A percentile compares a stretch with the other conserved stretches of the same genome.
These are phyloP conservation scores for Microplitis deprimator DNA, from an alignment of 2,888 invertebrate genomes.

Conservation along the genomic window DNA sequence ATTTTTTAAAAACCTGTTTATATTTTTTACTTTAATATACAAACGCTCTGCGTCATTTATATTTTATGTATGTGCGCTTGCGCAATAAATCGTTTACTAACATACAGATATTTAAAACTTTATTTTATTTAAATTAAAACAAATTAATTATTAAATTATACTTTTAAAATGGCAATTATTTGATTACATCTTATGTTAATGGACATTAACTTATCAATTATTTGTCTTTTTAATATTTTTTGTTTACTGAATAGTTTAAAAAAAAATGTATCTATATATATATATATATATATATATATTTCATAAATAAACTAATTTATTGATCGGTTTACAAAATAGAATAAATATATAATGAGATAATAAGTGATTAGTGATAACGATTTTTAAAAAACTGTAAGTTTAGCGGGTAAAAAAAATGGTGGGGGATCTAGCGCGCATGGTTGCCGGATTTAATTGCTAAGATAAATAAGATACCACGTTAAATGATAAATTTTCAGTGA, in stretches of 20 bases:
- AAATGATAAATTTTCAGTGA: constrained; percentile 1
- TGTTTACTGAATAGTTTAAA: too few relatives aligned
- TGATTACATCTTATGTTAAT: too few relatives aligned
- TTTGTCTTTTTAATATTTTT: too few relatives aligned
- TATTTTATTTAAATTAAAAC: too few relatives aligned
- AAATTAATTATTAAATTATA: too few relatives aligned
- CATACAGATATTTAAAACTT: not conserved
- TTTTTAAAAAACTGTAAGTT: not conserved
- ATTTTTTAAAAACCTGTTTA: constrained; percentile 8
- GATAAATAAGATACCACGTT: constrained; percentile 9
- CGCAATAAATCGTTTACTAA: not conserved
- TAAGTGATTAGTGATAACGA: not conserved
- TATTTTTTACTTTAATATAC: not conserved
- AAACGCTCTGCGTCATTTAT: not conserved
- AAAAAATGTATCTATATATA: too few relatives aligned
- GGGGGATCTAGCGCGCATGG: not conserved
- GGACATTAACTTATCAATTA: too few relatives aligned
- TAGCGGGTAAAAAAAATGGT: too few relatives aligned
- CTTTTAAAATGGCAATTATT: too few relatives aligned
- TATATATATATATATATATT: too few relatives aligned
- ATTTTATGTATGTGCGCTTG: not conserved
- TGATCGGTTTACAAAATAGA: too few relatives aligned
- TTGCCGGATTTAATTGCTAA: not conserved
- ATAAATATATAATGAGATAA: not conserved
- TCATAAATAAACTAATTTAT: too few relatives aligned